Conservation (phyloP, 2,113 vertebrate genomes). For the Phocoena phocoena region DNA sequence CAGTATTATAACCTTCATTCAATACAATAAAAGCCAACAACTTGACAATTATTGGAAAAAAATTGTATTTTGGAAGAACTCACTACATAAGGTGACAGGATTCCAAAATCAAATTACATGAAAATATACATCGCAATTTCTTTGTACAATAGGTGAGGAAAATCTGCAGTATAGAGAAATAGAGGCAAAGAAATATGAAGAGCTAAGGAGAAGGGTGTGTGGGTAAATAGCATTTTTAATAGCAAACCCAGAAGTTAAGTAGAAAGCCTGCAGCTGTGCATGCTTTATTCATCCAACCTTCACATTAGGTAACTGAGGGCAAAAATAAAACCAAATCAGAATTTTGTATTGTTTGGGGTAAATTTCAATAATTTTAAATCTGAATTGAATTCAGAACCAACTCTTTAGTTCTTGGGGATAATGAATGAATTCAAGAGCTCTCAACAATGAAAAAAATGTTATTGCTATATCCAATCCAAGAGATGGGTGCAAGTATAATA, state of each 20-base stretch:
- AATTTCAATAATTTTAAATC: conserved; percentile 78
- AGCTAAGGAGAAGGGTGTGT: conserved; percentile 69
- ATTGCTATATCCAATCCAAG: conserved; percentile 85
- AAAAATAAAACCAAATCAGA: conserved; percentile 80
- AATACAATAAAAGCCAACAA: conserved; percentile 83
- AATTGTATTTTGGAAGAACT: conserved; percentile 98
- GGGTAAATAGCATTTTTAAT: conserved; percentile 79
- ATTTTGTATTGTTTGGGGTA: conserved; percentile 77
- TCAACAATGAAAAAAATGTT: conserved; percentile 80
- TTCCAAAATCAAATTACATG: conserved; percentile 97
- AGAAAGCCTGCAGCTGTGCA: conserved; percentile 89
- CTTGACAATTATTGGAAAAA: conserved; percentile 94
- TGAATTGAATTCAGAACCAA: conserved; percentile 77
- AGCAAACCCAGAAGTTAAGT: conserved; percentile 86
- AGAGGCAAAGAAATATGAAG: conserved; percentile 63
- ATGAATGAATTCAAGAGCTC: conserved; percentile 79
- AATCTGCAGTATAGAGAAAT: conserved; percentile 74
- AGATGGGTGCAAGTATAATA: conserved; percentile 74
- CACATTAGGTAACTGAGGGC: conserved; percentile 82
- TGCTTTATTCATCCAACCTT: conserved; percentile 89
- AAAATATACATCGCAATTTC: conserved; percentile 99
- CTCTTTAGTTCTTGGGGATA: conserved; percentile 72
- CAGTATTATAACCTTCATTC: conserved; percentile 71
- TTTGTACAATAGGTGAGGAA: conserved; percentile 97
- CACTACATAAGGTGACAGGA: conserved; percentile 97